Evolutionary conservation across 2,113 vertebrate species (phyloP).

Genomic region (Catagonus wagneri): DNA sequence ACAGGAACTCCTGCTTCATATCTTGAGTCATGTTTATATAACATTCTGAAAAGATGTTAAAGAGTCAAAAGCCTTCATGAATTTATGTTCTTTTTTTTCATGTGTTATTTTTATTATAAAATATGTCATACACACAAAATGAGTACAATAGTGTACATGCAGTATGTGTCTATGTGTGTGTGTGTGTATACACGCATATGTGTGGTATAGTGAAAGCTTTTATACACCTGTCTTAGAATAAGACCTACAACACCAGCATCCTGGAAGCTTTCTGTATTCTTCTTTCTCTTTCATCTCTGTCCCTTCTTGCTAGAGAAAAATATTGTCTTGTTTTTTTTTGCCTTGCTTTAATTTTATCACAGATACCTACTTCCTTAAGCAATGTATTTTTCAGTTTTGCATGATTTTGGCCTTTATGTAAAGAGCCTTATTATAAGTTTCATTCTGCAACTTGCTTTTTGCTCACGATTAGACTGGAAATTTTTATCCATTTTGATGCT

Average conservation of each 20-base stretch:
- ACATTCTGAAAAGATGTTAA: neutral
- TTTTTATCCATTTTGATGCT: slow-evolving; percentile 1
- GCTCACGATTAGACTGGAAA: neutral
- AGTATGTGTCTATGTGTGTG: neutral
- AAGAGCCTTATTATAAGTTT: neutral
- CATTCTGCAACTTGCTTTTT: neutral
- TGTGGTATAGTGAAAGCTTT: neutral
- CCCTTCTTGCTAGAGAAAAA: slow-evolving; percentile 3
- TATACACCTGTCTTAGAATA: neutral
- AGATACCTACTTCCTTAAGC: neutral
- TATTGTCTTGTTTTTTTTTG: neutral
- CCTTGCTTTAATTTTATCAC: neutral
- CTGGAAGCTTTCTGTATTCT: neutral
- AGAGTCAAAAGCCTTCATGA: neutral
- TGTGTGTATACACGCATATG: neutral
- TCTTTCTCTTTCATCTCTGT: neutral
- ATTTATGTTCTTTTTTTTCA: neutral
- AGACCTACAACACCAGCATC: neutral
- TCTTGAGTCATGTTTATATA: neutral
- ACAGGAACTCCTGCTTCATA: neutral
- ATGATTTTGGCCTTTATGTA: neutral
- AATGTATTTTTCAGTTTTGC: neutral
- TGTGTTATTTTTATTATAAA: neutral
- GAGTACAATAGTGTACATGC: neutral
- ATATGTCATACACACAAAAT: neutral